Base-by-base conservation (phyloP, 2,888 invertebrate species). In the Dascillus cervinus region DNA sequence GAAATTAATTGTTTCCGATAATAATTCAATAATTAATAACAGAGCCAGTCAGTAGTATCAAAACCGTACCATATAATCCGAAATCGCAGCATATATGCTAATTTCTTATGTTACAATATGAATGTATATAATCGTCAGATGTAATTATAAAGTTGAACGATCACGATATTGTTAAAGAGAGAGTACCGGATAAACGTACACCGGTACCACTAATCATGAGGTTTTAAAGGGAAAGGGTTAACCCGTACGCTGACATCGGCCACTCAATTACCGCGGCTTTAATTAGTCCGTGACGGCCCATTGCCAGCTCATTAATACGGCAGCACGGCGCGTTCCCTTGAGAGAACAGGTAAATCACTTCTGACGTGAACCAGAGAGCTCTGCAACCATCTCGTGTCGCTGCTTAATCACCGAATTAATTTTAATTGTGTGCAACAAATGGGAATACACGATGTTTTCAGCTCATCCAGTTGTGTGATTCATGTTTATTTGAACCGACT, bases 231-330 rank as follows among this genome's bases (percentile, higher is more conserved):
- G 44, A 47, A 53, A 50, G 56, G 58, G 56, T 58, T 58, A 57
- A 57, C 57, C 53, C 55, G 52, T 51, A 54, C 57, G 57, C 58
- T 60, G 60, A 62, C 62, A 60, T 57, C 55, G 59, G 59, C 62
- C 59, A 60, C 62, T 62, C 60, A 62, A 62, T 62, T 62, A 62
- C 58, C 53, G 47, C 53, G 54, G 60, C 59, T 59, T 60, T 62
- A 61, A 62, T 62, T 62, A 61, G 60, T 60, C 62, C 59, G 55
- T 58, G 60, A 61, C 60, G 60, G 60, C 52, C 60, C 60, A 61
- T 62, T 61, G 60, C 60, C 60, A 57, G 62, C 60, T 60, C 62
- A 59, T 62, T 62, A 60, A 60, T 60, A 55, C 54, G 39, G 53
- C 48, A 45, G 44, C 37, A 48, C 46, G n/a, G 46, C 46, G 48